Evolutionary conservation across 2,888 invertebrate genomes (phyloP).

Genomic region (Thalpophila matura): DNA sequence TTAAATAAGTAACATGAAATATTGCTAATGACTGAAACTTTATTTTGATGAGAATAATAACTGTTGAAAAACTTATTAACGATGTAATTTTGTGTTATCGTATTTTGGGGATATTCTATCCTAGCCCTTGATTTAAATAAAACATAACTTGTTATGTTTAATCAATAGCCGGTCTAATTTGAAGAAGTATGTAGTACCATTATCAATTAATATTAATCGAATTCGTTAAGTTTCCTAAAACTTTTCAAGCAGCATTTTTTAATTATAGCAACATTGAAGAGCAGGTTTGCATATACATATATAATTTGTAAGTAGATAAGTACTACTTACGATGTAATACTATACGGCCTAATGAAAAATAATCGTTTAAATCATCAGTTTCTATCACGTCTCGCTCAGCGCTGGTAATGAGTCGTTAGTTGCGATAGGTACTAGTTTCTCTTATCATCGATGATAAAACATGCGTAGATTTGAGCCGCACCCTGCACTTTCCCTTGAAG

Average conservation of each 20-base stretch:
- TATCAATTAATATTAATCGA: too few species aligned
- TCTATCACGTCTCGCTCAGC: conserved; percentile 64
- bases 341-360: conserved; percentile 49
- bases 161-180: too few species aligned
- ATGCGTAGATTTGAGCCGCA: conserved; percentile 84
- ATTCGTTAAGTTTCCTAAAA: not conserved
- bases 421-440: conserved; percentile 82
- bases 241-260: conserved; percentile 10
- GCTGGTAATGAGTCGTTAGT: conserved; percentile 78
- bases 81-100: too few species aligned
- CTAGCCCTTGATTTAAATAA: too few species aligned
- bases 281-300: not conserved
- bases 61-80: too few species aligned
- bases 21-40: too few species aligned
- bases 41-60: too few species aligned
- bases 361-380: conserved; percentile 51
- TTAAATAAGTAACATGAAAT: too few species aligned
- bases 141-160: too few species aligned
- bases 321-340: conserved; percentile 34
- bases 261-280: conserved; percentile 12
- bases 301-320: not conserved
- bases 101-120: too few species aligned
- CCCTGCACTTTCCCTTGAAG: conserved; percentile 87
- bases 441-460: conserved; percentile 89
- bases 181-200: too few species aligned